phyloP scores from a whole-genome alignment of 2,797 vertebrate species.

The Poecilia velifera region DNA sequence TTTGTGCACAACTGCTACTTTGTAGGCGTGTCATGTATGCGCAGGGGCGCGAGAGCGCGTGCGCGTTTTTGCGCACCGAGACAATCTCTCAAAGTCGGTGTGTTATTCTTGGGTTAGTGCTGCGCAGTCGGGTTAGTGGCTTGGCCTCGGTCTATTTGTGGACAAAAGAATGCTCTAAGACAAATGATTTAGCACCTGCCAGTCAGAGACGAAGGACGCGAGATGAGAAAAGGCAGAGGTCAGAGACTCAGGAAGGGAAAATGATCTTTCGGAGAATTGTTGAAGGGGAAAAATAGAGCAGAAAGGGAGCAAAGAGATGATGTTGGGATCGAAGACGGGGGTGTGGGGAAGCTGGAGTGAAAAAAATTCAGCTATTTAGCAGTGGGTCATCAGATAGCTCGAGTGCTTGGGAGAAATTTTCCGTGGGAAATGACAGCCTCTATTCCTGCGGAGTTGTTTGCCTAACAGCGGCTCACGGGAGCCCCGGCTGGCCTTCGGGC shows the following conservation, averaged over 20 bases:
- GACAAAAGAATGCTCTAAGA: constrained; percentile 72
- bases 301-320: constrained; percentile 31
- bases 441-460: constrained; percentile 63
- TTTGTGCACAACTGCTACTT: constrained; percentile 60
- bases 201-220: constrained; percentile 69
- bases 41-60: constrained; percentile 30
- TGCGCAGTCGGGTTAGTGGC: constrained; percentile 49
- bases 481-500: constrained; percentile 61
- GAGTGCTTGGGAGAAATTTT: constrained; percentile 64
- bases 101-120: constrained; percentile 66
- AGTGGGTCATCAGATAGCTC: constrained; percentile 67
- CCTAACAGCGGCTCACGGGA: constrained; percentile 53
- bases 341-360: constrained; percentile 9
- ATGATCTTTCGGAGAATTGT: constrained; percentile 52
- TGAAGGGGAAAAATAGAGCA: constrained; percentile 7
- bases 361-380: constrained; percentile 55
- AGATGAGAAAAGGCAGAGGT: constrained; percentile 68
- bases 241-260: constrained; percentile 42
- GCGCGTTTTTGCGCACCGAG: constrained; percentile 19
- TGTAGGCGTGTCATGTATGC: constrained; percentile 57
- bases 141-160: constrained; percentile 70
- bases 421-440: constrained; percentile 65
- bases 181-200: constrained; percentile 79
- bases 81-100: constrained; percentile 64
- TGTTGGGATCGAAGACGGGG: background rate